phyloP scores from a whole-genome alignment of 2,113 vertebrate genomes.

The Odobenus rosmarus region DNA sequence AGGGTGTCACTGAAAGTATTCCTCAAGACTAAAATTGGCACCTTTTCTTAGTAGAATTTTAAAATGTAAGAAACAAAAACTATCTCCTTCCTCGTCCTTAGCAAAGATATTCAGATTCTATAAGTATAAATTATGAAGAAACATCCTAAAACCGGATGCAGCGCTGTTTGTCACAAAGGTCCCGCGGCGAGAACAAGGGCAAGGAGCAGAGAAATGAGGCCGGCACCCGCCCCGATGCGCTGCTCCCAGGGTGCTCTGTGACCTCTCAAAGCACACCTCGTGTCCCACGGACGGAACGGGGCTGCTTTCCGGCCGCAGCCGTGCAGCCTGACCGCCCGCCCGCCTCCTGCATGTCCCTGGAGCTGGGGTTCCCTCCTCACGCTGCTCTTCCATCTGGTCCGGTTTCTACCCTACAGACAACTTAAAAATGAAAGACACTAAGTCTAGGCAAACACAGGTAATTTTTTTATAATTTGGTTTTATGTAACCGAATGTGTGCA shows the following conservation, averaged over 20 bases:
- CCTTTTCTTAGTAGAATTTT: background rate
- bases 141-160: too few species aligned
- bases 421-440: background rate
- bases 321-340: accelerated
- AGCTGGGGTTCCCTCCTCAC: accelerated
- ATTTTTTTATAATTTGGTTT: background rate
- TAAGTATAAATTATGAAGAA: background rate
- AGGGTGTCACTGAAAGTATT: background rate
- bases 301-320: background rate
- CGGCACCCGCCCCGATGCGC: accelerated
- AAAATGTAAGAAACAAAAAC: background rate
- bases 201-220: background rate
- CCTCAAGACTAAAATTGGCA: background rate
- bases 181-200: background rate
- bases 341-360: accelerated
- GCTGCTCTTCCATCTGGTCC: background rate
- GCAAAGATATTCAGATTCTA: background rate
- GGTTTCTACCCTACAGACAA: too few species aligned
- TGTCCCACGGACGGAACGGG: background rate
- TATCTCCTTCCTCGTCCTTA: background rate
- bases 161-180: background rate
- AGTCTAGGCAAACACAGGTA: background rate
- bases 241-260: background rate
- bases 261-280: background rate
- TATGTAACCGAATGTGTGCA: background rate